phyloP scores from a whole-genome alignment of 2,113 vertebrate species.

The Nannobrachium achirus region DNA sequence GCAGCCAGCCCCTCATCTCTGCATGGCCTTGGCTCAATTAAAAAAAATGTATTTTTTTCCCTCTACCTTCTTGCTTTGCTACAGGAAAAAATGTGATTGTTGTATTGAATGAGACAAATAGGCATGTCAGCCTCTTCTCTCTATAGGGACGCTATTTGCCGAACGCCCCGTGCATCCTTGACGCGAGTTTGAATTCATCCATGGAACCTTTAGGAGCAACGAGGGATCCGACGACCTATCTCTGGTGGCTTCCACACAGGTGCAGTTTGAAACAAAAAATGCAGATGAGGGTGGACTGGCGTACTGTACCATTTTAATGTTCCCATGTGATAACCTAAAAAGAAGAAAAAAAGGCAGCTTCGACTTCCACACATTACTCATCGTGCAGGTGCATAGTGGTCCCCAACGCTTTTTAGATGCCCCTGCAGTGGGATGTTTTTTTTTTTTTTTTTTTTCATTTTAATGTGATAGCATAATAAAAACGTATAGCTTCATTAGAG shows the following conservation, averaged over 20 bases:
- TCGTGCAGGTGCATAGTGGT: slow-evolving; percentile 60
- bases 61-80: slow-evolving; percentile 1
- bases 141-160: slow-evolving; percentile 6
- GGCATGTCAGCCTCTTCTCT: slow-evolving; percentile 19
- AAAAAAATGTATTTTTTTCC: slow-evolving; percentile 6
- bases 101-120: slow-evolving; percentile 46
- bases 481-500: slow-evolving; percentile 4
- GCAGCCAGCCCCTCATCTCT: slow-evolving; percentile 57
- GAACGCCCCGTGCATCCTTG: slow-evolving; percentile 15
- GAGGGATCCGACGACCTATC: slow-evolving; percentile 34
- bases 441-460: slow-evolving; percentile 34
- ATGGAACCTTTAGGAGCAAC: slow-evolving; percentile 34
- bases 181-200: slow-evolving; percentile 48
- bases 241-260: slow-evolving; percentile 62
- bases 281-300: slow-evolving; percentile 53
- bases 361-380: slow-evolving; percentile 47
- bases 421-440: slow-evolving; percentile 17
- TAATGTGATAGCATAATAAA: slow-evolving; percentile 8
- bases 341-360: slow-evolving; percentile 18
- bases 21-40: slow-evolving; percentile 47
- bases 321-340: slow-evolving; percentile 56
- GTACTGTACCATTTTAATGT: slow-evolving; percentile 58
- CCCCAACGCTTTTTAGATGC: slow-evolving; percentile 11
- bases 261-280: slow-evolving; percentile 67
- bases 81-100: slow-evolving; percentile 10